Conservation (phyloP, 2,797 vertebrate species). For the Hemibagrus guttatus region DNA sequence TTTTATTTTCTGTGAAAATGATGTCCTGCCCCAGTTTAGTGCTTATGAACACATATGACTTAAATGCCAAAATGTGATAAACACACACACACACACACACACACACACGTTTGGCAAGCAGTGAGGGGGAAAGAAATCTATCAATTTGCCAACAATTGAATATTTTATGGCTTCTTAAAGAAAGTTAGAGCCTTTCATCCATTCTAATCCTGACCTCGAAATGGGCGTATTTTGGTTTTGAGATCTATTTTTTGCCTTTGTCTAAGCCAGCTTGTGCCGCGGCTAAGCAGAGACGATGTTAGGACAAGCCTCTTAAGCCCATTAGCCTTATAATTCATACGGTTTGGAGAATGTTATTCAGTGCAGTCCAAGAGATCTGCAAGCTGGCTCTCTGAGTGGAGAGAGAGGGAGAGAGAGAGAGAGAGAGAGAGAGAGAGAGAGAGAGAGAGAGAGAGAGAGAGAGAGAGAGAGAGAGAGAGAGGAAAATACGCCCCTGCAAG, state of each 20-base stretch:
- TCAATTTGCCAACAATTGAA: conserved; percentile 61
- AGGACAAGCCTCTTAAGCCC: conserved; percentile 77
- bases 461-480: conserved; percentile 17
- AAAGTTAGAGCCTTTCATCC: conserved; percentile 62
- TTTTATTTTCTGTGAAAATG: conserved; percentile 47
- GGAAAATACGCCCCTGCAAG: conserved; percentile 66
- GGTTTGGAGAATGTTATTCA: conserved; percentile 68
- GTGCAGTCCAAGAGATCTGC: conserved; percentile 65
- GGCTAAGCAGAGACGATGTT: conserved; percentile 69
- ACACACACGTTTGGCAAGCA: conserved; percentile 38
- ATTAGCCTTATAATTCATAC: conserved; percentile 77
- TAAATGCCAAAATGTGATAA: conserved; percentile 51
- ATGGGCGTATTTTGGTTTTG: conserved; percentile 57
- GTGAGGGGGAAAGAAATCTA: conserved; percentile 33
- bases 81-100: neutral
- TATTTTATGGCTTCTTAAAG: conserved; percentile 59
- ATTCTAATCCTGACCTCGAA: conserved; percentile 70
- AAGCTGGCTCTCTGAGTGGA: conserved; percentile 51
- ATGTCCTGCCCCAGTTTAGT: conserved; percentile 58
- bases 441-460: conserved; percentile 9
- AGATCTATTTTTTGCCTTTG: conserved; percentile 63
- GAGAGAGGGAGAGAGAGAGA: conserved; percentile 11
- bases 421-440: conserved; percentile 1
- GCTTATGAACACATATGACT: conserved; percentile 50
- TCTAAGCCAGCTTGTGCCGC: conserved; percentile 58